phyloP scores from a whole-genome alignment of 2,888 invertebrate species.

The Stenoptilia bipunctidactyla region DNA sequence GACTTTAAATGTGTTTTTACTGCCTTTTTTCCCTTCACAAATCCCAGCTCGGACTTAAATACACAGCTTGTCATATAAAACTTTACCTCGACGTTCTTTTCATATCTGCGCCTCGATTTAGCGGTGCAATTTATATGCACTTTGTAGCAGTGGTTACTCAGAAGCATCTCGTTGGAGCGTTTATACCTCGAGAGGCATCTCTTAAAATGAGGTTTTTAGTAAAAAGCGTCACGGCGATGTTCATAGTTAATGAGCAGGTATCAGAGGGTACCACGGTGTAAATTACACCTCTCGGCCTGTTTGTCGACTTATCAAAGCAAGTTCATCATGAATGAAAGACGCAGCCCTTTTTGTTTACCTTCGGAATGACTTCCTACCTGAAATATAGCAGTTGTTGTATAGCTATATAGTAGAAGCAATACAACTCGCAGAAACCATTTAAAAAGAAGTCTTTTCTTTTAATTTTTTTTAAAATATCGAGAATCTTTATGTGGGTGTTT shows the following conservation, averaged over 20 bases:
- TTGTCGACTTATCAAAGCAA: slow-evolving; percentile 34
- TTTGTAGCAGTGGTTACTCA: slow-evolving; percentile 54
- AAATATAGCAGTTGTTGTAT: too few species aligned
- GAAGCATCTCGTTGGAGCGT: slow-evolving; percentile 47
- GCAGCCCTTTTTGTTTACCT: slow-evolving; percentile 58
- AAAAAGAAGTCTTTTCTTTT: too few species aligned
- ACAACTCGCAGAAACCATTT: too few species aligned
- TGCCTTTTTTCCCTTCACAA: slow-evolving; percentile 12
- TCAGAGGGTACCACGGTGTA: slow-evolving; percentile 48
- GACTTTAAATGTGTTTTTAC: neutral
- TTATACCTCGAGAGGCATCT: slow-evolving; percentile 56
- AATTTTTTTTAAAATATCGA: too few species aligned
- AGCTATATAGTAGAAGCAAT: too few species aligned
- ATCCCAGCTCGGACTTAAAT: neutral
- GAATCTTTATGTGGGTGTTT: too few species aligned
- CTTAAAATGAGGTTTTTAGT: slow-evolving; percentile 56
- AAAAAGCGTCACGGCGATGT: slow-evolving; percentile 67
- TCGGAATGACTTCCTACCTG: slow-evolving; percentile 61
- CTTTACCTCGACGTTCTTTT: slow-evolving; percentile 35
- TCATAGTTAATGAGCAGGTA: slow-evolving; percentile 68
- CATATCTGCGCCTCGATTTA: slow-evolving; percentile 60
- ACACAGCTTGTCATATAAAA: neutral
- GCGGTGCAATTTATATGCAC: slow-evolving; percentile 67
- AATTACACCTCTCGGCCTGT: slow-evolving; percentile 57
- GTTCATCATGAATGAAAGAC: slow-evolving; percentile 52